Evolutionary conservation across 2,888 invertebrate genomes (phyloP).

Genomic region (Ametastegia equiseti): DNA sequence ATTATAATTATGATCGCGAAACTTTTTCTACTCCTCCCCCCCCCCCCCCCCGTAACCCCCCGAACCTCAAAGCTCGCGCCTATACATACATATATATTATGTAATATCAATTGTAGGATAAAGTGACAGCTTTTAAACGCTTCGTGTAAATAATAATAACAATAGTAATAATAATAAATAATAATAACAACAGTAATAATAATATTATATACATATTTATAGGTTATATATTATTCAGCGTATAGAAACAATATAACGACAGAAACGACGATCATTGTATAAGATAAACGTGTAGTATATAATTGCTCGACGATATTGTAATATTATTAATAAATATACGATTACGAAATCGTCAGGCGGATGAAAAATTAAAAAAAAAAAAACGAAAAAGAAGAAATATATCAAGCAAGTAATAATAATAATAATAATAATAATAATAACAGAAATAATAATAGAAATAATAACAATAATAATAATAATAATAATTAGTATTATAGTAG

Average conservation of each 20-base stretch:
- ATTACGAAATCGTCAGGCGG: not conserved
- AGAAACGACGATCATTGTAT: not conserved
- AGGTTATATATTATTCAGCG: not conserved
- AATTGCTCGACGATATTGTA: not conserved
- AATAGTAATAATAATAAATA: not conserved
- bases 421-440: not conserved
- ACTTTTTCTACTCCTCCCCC: not conserved
- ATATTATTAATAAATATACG: not conserved
- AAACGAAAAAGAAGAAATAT: constrained; percentile 1
- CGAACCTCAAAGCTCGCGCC: not conserved
- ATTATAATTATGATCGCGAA: not conserved
- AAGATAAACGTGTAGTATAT: not conserved
- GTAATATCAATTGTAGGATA: constrained; percentile 55
- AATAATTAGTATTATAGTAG: no score
- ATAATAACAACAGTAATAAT: not conserved
- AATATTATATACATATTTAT: not conserved
- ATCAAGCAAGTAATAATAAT: constrained; percentile 41
- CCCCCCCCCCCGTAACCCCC: not conserved
- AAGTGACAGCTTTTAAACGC: constrained; percentile 65
- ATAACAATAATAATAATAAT: constrained; percentile 5
- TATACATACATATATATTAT: no score
- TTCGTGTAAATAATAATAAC: constrained; percentile 61
- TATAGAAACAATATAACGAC: not conserved
- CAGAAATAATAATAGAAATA: not conserved
- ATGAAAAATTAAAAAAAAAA: not conserved